Conservation (phyloP, 2,113 vertebrate species). For the Phalacrocorax brasilianus region DNA sequence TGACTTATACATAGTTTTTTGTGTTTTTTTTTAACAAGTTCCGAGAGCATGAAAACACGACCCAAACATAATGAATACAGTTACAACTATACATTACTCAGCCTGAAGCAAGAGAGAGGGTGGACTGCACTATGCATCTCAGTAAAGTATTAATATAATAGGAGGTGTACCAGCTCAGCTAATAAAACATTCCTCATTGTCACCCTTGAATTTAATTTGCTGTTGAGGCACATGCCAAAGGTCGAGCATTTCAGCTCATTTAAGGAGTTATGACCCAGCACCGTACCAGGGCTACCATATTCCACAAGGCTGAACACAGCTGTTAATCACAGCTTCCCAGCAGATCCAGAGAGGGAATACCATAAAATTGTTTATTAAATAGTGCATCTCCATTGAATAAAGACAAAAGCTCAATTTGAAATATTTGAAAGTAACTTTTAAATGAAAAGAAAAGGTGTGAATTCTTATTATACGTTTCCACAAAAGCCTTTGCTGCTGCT, state of each 20-base stretch:
- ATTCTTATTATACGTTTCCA: neutral
- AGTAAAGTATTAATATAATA: neutral
- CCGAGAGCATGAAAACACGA: neutral
- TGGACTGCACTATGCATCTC: neutral
- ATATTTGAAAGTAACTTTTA: slow-evolving; percentile 19
- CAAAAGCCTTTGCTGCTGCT: slow-evolving; percentile 2
- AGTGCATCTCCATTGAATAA: neutral
- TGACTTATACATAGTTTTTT: neutral
- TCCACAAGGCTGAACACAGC: neutral
- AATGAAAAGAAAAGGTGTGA: neutral
- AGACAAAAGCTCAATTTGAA: slow-evolving; percentile 10
- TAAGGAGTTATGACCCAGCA: neutral
- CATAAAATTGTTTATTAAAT: neutral
- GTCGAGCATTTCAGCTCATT: neutral
- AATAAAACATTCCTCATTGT: neutral
- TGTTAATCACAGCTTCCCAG: neutral
- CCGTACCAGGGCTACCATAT: rapidly evolving
- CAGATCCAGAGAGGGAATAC: neutral
- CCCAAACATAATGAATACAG: neutral
- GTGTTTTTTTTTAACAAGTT: neutral
- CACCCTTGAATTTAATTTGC: neutral
- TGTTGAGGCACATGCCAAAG: neutral
- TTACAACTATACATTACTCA: neutral
- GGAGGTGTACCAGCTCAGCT: neutral
- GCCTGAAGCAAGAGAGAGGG: neutral